Evolutionary conservation across 2,797 vertebrate genomes (phyloP).

Genomic region (Bovichtus variegatus): DNA sequence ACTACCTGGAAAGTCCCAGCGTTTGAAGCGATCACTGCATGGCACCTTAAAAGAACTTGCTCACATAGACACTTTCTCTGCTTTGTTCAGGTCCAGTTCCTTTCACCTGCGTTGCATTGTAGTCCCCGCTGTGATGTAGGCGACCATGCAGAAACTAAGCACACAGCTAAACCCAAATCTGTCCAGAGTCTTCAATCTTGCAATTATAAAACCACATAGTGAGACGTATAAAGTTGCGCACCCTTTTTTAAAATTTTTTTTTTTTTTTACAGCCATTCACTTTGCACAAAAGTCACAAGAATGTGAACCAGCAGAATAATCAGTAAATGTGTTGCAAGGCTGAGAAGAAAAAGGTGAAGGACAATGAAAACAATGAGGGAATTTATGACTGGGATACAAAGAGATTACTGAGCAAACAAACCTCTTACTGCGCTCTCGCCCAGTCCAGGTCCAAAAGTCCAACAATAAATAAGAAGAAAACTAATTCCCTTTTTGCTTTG

Average conservation of each 20-base stretch:
- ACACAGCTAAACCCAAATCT: not conserved
- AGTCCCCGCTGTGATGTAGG: conserved; percentile 15
- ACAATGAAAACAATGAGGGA: conserved; percentile 52
- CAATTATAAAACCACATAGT: conserved; percentile 15
- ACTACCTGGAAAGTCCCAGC: conserved; percentile 5
- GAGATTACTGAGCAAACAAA: conserved; percentile 80
- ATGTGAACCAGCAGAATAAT: not conserved
- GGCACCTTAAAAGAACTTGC: conserved; percentile 4
- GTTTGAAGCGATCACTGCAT: not conserved
- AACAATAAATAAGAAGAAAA: conserved; percentile 47
- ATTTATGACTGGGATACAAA: conserved; percentile 38
- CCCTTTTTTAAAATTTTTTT: too few species aligned
- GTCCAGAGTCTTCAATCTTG: not conserved
- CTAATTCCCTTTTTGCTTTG: conserved; percentile 46
- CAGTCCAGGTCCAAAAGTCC: conserved; percentile 78
- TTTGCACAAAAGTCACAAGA: not conserved
- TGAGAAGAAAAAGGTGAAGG: conserved; percentile 10
- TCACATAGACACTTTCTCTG: not conserved
- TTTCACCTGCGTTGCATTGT: conserved; percentile 33
- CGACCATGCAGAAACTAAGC: conserved; percentile 20
- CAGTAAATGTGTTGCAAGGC: not conserved
- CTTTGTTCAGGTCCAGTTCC: conserved; percentile 1
- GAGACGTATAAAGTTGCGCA: conserved; percentile 27
- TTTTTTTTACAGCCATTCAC: conserved; percentile 10
- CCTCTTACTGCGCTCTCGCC: conserved; percentile 73